Evolutionary conservation across 2,113 vertebrate genomes (phyloP).

Genomic region (Clarias macrocephalus): DNA sequence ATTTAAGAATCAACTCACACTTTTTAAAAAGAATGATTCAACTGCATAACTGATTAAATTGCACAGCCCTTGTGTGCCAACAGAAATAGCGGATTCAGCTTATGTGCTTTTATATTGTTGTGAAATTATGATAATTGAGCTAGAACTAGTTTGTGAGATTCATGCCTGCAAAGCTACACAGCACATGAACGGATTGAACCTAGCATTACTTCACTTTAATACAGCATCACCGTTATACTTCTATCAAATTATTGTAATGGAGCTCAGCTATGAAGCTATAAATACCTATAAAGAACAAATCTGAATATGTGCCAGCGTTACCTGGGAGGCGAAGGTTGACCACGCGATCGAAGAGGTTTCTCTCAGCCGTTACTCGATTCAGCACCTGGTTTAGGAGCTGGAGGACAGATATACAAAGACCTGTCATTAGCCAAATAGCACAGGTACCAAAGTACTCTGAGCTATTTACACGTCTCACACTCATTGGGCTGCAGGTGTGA

Average conservation of each 20-base stretch:
- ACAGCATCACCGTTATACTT: background rate
- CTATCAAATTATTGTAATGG: background rate
- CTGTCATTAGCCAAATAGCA: background rate
- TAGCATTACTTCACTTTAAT: background rate
- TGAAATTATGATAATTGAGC: background rate
- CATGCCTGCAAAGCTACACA: background rate
- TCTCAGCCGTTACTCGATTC: conserved; percentile 86
- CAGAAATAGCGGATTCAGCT: background rate
- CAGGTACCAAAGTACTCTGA: conserved; percentile 10
- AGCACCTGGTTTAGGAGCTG: conserved; percentile 88
- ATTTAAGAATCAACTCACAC: too few relatives aligned
- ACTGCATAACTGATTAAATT: background rate
- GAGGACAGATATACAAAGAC: conserved; percentile 7
- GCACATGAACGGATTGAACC: background rate
- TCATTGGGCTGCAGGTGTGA: background rate
- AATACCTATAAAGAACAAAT: background rate
- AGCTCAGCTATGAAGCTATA: too few relatives aligned
- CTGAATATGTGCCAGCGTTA: conserved; percentile 40
- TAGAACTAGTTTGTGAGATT: background rate
- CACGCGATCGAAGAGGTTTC: conserved; percentile 88
- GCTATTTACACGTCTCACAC: background rate
- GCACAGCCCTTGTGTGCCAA: background rate
- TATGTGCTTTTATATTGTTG: background rate
- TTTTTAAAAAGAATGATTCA: too few relatives aligned
- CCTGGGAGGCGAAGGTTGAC: conserved; percentile 85